phyloP scores from a whole-genome alignment of 2,888 invertebrate genomes.

The Zaprionus bogoriensis region DNA sequence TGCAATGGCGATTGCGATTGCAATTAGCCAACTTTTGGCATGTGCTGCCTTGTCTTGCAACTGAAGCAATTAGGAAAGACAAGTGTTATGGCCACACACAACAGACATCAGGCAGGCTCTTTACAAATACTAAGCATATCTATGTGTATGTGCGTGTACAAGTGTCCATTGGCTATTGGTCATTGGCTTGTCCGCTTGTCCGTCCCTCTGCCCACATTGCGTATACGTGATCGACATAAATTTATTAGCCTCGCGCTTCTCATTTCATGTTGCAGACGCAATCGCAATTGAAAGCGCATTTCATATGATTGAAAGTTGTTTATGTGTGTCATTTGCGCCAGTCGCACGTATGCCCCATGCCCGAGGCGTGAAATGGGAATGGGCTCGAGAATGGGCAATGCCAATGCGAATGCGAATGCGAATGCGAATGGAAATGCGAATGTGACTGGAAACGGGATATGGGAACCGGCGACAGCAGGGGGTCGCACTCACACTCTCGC shows the following conservation, averaged over 20 bases:
- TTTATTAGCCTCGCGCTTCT: slow-evolving; percentile 42
- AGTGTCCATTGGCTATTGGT: not conserved
- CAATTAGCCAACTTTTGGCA: slow-evolving; percentile 47
- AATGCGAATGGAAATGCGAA: too few species aligned
- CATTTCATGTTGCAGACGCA: slow-evolving; percentile 47
- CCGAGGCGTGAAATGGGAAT: slow-evolving; percentile 15
- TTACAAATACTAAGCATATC: not conserved
- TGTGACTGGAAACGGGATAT: too few species aligned
- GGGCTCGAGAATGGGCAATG: not conserved
- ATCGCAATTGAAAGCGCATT: slow-evolving; percentile 73
- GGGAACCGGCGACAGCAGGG: too few species aligned
- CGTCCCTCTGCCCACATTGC: slow-evolving; percentile 35
- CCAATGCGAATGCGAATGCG: not conserved
- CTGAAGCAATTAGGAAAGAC: slow-evolving; percentile 41
- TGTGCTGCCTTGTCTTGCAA: slow-evolving; percentile 26
- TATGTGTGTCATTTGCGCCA: slow-evolving; percentile 42
- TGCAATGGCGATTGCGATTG: slow-evolving; percentile 43
- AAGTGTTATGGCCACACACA: slow-evolving; percentile 5
- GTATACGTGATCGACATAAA: slow-evolving; percentile 71
- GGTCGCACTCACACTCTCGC: not conserved
- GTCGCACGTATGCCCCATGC: slow-evolving; percentile 30
- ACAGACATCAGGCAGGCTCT: too few species aligned
- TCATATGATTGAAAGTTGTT: slow-evolving; percentile 69
- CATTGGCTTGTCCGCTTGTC: too few species aligned
- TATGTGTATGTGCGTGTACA: not conserved